phyloP scores from a whole-genome alignment of 2,113 vertebrate species.

The Hystrix cristata region DNA sequence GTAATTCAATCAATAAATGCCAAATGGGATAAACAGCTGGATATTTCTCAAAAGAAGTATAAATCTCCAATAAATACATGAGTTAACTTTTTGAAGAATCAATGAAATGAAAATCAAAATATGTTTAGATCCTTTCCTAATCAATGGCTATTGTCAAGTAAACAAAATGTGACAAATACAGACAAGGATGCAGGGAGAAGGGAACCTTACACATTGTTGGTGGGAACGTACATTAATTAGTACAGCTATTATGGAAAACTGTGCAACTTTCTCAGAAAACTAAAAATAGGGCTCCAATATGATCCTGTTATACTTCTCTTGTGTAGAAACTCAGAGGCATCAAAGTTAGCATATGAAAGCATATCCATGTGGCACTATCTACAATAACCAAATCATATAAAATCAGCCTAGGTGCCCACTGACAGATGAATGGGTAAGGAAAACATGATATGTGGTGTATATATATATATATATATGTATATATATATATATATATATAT shows the following conservation, averaged over 20 bases:
- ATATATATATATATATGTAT: not conserved
- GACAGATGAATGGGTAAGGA: not conserved
- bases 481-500: no score
- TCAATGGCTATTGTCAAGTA: not conserved
- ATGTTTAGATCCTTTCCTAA: not conserved
- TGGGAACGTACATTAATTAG: not conserved
- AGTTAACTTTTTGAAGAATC: not conserved
- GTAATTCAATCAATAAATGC: not conserved
- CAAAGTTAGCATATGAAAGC: not conserved
- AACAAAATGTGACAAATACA: not conserved
- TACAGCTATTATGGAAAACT: not conserved
- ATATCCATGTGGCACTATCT: not conserved
- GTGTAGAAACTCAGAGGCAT: not conserved
- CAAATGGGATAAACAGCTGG: not conserved
- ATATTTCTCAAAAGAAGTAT: not conserved
- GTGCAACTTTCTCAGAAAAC: not conserved
- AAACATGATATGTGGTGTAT: not conserved
- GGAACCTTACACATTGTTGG: not conserved
- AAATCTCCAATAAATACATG: not conserved
- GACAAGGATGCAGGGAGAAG: not conserved
- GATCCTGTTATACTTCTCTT: not conserved
- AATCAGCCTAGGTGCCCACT: no score
- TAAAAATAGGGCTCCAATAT: not conserved
- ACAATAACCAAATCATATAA: not conserved
- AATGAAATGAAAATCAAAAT: not conserved